Evolutionary conservation across 2,113 vertebrate species (phyloP).

Genomic region (Hyaena hyaena): DNA sequence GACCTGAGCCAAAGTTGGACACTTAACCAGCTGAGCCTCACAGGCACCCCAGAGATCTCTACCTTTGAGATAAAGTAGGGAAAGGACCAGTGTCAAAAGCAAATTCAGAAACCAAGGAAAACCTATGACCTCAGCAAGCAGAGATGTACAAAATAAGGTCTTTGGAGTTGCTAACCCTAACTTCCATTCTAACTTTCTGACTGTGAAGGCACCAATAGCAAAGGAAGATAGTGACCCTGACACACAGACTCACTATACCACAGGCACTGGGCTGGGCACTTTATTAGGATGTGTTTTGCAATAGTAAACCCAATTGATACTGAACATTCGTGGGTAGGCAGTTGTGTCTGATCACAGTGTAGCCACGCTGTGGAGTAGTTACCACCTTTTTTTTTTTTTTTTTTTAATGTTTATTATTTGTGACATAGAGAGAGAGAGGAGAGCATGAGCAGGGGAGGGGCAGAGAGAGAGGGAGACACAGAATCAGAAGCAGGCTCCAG

Average conservation of each 20-base stretch:
- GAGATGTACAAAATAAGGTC: neutral
- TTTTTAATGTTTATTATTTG: too few relatives aligned
- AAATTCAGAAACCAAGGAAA: constrained; percentile 27
- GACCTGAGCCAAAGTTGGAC: too few relatives aligned
- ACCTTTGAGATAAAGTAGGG: constrained; percentile 3
- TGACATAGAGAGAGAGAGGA: too few relatives aligned
- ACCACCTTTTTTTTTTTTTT: neutral
- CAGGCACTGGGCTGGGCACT: too few relatives aligned
- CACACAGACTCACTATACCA: rapidly evolving
- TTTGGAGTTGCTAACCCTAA: neutral
- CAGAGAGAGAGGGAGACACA: too few relatives aligned
- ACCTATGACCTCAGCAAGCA: neutral
- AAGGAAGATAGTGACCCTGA: neutral
- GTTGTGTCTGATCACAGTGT: neutral
- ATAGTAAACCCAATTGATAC: neutral
- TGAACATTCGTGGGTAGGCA: neutral
- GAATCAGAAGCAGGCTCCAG: too few relatives aligned
- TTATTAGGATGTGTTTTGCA: neutral
- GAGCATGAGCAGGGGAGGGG: too few relatives aligned
- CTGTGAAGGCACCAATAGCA: neutral
- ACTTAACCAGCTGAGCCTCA: too few relatives aligned
- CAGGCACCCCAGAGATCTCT: neutral
- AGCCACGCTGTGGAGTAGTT: neutral
- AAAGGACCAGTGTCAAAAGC: neutral
- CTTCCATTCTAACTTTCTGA: neutral